Conservation (phyloP, 2,797 vertebrate species). For the Pristis pectinata region DNA sequence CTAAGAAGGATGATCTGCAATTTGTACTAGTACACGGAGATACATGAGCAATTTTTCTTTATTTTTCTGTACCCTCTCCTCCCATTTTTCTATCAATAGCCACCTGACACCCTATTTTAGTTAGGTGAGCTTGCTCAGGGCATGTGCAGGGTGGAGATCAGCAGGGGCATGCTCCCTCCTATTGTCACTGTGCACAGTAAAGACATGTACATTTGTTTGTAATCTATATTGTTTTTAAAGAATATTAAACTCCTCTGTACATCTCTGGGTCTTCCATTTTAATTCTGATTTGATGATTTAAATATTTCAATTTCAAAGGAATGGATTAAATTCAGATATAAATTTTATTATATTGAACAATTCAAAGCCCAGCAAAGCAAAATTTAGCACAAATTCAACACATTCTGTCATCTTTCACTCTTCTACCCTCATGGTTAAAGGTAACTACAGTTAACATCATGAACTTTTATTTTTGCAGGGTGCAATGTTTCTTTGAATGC, state of each 20-base stretch:
- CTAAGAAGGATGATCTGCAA: neutral
- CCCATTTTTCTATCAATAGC: neutral
- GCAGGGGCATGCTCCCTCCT: no score
- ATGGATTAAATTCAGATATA: neutral
- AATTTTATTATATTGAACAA: neutral
- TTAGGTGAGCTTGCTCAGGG: neutral
- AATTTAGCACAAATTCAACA: neutral
- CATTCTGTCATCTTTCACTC: neutral
- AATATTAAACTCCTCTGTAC: no score
- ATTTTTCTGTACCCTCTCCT: neutral
- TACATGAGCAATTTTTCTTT: neutral
- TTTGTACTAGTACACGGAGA: neutral
- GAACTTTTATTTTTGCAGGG: neutral
- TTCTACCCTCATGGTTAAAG: neutral
- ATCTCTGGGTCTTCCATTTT: neutral
- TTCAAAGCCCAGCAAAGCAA: neutral
- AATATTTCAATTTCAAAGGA: neutral
- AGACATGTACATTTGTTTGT: no score
- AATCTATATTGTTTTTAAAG: no score
- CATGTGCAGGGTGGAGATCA: no score
- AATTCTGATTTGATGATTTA: neutral
- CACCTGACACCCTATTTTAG: neutral
- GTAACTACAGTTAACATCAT: neutral
- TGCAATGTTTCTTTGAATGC: neutral
- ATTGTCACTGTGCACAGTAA: no score